Conservation (phyloP, 1,140 invertebrate species). For the Phymastichus coffea region DNA sequence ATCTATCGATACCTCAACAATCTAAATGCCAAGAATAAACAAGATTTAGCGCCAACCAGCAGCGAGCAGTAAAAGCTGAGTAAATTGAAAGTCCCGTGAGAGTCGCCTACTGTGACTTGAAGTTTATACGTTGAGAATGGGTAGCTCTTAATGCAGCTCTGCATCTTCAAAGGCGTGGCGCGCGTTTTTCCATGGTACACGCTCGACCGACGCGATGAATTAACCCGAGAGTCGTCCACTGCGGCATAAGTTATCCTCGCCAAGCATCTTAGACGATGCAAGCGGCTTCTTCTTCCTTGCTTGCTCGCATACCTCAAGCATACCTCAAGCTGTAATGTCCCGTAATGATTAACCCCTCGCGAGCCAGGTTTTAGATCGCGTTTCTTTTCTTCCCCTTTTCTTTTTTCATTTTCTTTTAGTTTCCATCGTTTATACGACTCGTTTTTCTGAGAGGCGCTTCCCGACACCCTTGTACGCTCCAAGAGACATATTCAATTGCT, state of each 20-base stretch:
- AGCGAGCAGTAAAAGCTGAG: constrained; percentile 5
- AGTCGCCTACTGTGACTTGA: background rate
- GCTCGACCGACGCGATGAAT: no score
- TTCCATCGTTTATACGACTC: no score
- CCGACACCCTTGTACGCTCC: no score
- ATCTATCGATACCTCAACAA: no score
- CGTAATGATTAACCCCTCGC: constrained; percentile 1
- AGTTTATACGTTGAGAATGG: background rate
- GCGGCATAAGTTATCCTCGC: no score
- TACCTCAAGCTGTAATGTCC: no score
- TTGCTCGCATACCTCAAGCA: no score
- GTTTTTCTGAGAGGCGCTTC: no score
- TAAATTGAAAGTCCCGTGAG: constrained; percentile 13
- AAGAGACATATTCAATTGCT: no score
- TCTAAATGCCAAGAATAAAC: constrained; percentile 11
- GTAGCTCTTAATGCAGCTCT: constrained; percentile 2
- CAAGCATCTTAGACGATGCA: no score
- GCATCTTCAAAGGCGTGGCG: constrained; percentile 3
- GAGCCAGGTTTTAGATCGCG: constrained; percentile 5
- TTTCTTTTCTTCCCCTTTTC: background rate
- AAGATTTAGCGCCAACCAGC: constrained; percentile 15
- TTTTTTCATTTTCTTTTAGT: no score
- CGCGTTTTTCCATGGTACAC: constrained; percentile 1
- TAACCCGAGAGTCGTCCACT: background rate
- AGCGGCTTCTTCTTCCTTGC: no score